Conservation (phyloP, 2,888 invertebrate genomes). For the Tiphia femorata region DNA sequence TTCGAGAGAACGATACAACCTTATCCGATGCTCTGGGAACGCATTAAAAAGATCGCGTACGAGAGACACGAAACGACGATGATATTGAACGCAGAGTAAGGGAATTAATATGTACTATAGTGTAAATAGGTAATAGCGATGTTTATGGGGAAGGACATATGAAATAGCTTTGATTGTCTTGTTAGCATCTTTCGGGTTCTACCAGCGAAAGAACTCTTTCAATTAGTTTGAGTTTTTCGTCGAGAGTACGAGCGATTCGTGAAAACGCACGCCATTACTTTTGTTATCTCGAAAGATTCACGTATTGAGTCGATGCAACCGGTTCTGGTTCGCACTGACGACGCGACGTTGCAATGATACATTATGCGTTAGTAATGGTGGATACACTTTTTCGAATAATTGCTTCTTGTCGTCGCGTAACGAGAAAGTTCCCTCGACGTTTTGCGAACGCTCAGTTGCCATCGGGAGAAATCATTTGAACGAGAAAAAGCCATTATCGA, state of each 20-base stretch:
- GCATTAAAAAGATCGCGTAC: conserved; percentile 63
- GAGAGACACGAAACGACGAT: conserved; percentile 62
- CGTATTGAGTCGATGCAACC: conserved; percentile 40
- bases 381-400: conserved; percentile 42
- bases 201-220: too few species aligned
- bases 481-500: conserved; percentile 12
- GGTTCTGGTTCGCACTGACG: conserved; percentile 36
- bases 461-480: conserved; percentile 1
- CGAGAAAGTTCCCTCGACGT: conserved; percentile 33
- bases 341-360: conserved; percentile 44
- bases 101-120: too few species aligned
- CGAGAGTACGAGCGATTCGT: too few species aligned
- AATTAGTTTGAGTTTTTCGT: too few species aligned
- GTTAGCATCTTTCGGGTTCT: too few species aligned
- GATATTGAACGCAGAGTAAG: conserved; percentile 52
- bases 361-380: conserved; percentile 43
- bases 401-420: conserved; percentile 34
- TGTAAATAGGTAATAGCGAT: too few species aligned
- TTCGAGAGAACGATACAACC: conserved; percentile 64
- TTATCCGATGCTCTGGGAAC: conserved; percentile 66
- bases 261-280: too few species aligned
- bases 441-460: conserved; percentile 11
- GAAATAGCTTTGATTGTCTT: too few species aligned
- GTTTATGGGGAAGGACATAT: too few species aligned
- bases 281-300: conserved; percentile 43